Evolutionary conservation across 2,113 vertebrate species (phyloP).

Genomic region (Emydocephalus ijimae): DNA sequence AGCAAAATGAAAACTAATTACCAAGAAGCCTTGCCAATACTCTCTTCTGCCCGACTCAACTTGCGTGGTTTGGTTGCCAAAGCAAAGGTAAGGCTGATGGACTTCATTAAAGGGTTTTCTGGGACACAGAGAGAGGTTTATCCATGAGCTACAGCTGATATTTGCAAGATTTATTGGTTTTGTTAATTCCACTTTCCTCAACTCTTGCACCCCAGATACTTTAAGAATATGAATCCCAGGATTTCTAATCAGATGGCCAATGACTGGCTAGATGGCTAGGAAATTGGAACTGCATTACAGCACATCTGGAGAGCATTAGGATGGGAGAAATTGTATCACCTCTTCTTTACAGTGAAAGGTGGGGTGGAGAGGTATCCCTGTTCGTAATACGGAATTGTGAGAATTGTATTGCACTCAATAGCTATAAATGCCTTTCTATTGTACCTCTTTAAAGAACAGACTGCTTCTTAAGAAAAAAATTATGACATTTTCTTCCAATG

Average conservation of each 20-base stretch:
- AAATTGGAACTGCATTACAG: neutral
- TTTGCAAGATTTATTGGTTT: neutral
- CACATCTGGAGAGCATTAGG: neutral
- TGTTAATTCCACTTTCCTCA: neutral
- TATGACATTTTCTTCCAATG: neutral
- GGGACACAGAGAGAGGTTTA: neutral
- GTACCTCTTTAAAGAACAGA: neutral
- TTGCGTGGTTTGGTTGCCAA: slow-evolving; percentile 83
- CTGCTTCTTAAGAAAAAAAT: neutral
- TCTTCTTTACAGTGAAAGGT: neutral
- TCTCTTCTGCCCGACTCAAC: slow-evolving; percentile 89
- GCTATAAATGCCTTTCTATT: too few relatives aligned
- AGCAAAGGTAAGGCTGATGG: slow-evolving; percentile 82
- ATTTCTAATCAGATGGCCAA: neutral
- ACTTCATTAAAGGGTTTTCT: slow-evolving; percentile 11
- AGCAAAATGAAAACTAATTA: slow-evolving; percentile 76
- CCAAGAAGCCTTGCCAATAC: slow-evolving; percentile 82
- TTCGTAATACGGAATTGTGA: neutral
- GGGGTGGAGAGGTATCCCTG: neutral
- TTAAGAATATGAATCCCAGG: neutral
- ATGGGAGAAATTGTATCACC: neutral
- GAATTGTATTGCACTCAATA: neutral
- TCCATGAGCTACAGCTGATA: neutral
- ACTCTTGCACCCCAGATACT: neutral
- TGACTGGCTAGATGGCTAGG: neutral